Percentiles rank a stretch among this genome's conserved stretches.
Evolutionary conservation across 2,797 vertebrate species (phyloP).

Genomic region (Fundulus diaphanus): DNA sequence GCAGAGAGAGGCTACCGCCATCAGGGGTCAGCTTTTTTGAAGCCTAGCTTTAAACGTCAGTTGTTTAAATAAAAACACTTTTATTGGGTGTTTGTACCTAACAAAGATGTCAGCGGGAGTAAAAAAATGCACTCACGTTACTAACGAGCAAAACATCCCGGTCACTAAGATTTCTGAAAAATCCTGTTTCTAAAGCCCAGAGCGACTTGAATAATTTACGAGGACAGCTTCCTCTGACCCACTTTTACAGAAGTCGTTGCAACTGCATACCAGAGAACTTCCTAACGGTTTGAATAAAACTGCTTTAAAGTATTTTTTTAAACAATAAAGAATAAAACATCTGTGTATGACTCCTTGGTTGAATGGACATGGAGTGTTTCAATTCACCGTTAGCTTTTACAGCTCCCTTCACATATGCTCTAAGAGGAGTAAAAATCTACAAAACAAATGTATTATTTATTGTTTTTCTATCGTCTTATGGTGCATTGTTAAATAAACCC

Average conservation of each 20-base stretch:
- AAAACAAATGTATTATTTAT: neutral
- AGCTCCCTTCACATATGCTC: neutral
- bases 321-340: neutral
- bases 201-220: conserved; percentile 1
- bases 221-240: neutral
- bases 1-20: no score
- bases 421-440: neutral
- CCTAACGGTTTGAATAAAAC: neutral
- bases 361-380: neutral
- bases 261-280: neutral
- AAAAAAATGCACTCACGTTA: neutral
- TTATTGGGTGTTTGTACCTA: neutral
- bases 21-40: no score
- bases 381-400: neutral
- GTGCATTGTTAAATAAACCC: neutral
- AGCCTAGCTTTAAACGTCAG: no score
- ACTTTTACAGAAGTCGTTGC: neutral
- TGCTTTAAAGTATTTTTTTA: neutral
- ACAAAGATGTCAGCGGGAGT: neutral
- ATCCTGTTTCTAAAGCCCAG: neutral
- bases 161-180: neutral
- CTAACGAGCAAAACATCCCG: neutral
- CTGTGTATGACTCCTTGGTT: neutral
- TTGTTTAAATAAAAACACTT: neutral
- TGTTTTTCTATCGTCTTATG: neutral